These are phyloP conservation scores for Tetheella fluctuosa DNA, from an alignment of 2,888 invertebrate genomes.

Conservation along the genomic window DNA sequence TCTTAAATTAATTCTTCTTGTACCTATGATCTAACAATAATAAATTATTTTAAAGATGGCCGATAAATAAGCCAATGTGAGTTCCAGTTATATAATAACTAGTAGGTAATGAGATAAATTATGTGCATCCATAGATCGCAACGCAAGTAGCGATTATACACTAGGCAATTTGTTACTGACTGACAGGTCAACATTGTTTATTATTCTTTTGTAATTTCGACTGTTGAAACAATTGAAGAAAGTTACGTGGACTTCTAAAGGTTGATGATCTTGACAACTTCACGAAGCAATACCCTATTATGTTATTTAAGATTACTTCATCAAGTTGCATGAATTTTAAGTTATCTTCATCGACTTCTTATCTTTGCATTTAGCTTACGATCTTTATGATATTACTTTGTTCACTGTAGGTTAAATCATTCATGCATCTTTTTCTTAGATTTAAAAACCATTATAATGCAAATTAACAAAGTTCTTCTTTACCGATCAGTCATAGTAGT, in stretches of 20 bases:
- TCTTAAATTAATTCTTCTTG: too few relatives aligned
- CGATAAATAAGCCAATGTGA: not conserved
- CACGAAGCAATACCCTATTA: too few relatives aligned
- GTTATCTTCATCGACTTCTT: too few relatives aligned
- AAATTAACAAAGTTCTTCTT: not conserved
- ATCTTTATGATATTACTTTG: too few relatives aligned
- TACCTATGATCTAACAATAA: not conserved
- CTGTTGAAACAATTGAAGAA: slow-evolving; percentile 1
- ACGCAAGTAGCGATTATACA: not conserved
- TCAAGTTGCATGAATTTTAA: too few relatives aligned
- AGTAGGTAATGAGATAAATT: not conserved
- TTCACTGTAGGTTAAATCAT: not conserved
- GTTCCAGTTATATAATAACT: not conserved
- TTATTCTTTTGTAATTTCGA: not conserved
- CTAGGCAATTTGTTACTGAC: not conserved
- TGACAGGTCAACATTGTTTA: not conserved
- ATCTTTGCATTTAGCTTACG: too few relatives aligned
- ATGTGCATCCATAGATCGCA: not conserved
- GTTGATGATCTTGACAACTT: too few relatives aligned
- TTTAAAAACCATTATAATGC: not conserved
- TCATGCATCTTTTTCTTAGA: not conserved
- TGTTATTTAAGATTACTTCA: too few relatives aligned
- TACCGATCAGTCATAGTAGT: not conserved
- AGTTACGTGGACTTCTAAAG: not conserved
- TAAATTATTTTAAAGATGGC: not conserved